A percentile compares a stretch with the other conserved stretches of the same genome.
Conservation (phyloP, 2,113 vertebrate genomes). For the Steatornis caripensis region DNA sequence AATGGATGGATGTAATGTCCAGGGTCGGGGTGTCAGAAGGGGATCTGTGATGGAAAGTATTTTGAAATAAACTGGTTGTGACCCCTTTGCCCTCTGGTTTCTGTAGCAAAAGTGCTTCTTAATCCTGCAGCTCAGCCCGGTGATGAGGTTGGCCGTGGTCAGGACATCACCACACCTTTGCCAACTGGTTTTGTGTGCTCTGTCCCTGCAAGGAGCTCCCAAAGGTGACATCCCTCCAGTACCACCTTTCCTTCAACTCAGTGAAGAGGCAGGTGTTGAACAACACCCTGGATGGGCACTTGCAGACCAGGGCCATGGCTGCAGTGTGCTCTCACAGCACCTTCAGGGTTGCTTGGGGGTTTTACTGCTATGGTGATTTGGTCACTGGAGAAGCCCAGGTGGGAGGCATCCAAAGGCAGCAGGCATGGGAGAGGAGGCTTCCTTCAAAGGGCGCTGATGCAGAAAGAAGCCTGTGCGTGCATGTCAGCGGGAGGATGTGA, state of each 20-base stretch:
- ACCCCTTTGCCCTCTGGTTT: not conserved
- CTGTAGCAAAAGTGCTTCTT: not conserved
- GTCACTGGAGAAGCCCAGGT: not conserved
- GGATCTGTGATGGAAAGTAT: not conserved
- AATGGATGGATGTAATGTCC: not conserved
- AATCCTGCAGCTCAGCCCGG: not conserved
- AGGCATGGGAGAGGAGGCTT: not conserved
- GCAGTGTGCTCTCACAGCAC: not conserved
- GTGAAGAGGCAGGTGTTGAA: not conserved
- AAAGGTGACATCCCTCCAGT: not conserved
- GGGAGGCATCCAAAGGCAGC: not conserved
- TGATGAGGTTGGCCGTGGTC: not conserved
- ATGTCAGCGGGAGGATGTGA: not conserved
- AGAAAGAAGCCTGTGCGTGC: not conserved
- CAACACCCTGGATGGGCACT: accelerated
- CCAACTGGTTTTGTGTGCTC: not conserved
- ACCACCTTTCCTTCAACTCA: not conserved
- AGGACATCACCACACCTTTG: accelerated
- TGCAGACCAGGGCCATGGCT: not conserved
- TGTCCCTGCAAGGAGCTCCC: accelerated
- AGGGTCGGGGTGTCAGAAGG: not conserved
- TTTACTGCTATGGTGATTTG: not conserved
- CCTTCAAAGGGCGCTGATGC: not conserved
- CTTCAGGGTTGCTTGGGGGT: not conserved
- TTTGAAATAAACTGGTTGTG: not conserved